phyloP scores from a whole-genome alignment of 2,113 vertebrate species.

The Microtus oregoni region DNA sequence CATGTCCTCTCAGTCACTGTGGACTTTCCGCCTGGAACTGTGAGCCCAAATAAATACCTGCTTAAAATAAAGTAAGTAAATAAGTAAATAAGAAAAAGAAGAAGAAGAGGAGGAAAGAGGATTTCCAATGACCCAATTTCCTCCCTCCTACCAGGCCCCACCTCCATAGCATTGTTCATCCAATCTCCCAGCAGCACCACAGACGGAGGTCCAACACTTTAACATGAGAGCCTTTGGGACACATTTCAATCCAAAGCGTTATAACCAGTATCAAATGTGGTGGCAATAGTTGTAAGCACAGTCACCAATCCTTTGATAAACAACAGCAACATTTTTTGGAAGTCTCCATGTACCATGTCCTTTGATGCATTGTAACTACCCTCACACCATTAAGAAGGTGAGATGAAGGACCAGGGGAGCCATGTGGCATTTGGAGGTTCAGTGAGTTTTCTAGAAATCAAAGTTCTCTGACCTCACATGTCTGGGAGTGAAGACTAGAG shows the following conservation, averaged over 20 bases:
- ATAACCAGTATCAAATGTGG: not conserved
- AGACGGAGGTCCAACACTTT: not conserved
- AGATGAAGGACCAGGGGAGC: not conserved
- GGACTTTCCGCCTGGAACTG: not conserved
- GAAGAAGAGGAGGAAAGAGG: not conserved
- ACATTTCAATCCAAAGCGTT: not conserved
- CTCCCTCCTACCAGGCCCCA: not conserved
- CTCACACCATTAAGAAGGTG: fast-evolving
- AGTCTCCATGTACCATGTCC: not conserved
- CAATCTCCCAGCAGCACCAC: not conserved
- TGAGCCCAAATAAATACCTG: not conserved
- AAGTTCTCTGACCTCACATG: not conserved
- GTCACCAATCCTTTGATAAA: not conserved
- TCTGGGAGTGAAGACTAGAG: not conserved
- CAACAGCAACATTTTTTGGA: not conserved
- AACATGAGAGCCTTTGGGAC: not conserved
- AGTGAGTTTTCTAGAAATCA: not conserved
- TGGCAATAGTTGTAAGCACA: not conserved
- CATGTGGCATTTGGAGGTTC: not conserved
- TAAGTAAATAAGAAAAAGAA: not conserved
- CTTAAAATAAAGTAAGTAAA: not conserved
- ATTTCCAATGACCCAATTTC: not conserved
- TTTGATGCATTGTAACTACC: not conserved
- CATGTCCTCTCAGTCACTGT: not conserved
- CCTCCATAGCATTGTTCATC: no score